Base-by-base conservation (phyloP, 2,888 invertebrate species). In the Plebejus argus region DNA sequence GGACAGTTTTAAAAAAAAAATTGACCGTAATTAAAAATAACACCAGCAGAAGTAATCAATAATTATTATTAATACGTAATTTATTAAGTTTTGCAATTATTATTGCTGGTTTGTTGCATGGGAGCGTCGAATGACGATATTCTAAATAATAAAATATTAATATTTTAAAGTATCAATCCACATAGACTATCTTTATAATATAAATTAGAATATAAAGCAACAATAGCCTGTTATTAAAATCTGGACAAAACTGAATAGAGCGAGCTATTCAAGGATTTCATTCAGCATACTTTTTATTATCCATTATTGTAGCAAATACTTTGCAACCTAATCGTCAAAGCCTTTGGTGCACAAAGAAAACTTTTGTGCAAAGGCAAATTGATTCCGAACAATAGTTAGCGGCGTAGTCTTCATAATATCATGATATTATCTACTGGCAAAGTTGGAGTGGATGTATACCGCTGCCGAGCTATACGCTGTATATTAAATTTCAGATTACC, bases 301-400 rank as follows among this genome's bases (percentile, higher is more conserved):
- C 84, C 82, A 82, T 83, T 83, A 84, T 83, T 81, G 82, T 77
- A 78, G 82, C 84, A 84, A 85, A 84, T 84, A 85, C 84, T 84
- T 84, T 82, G 81, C 81, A 80, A 82, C 83, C 81, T 78, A 76
- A 82, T 82, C 83, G 82, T 80, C 83, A 83, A 83, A 83, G 83
- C 79, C 84, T 83, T 82, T 82, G 81, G 76, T 79, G 81, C 83
- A 85, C 84, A 86, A 84, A 84, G 84, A 84, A 81, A 81, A 83
- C 82, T 83, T 82, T 81, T 82, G 82, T 81, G 81, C 28, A 66
- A 80, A 79, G 82, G 81, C 82, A 83, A 85, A 84, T 85, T 84
- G 83, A 84, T 85, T 83, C 82, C 83, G 85, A 85, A 86, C 85
- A 86, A 85, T 83, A 83, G 83, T 77, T 82, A 78, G 79, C 66